phyloP scores from a whole-genome alignment of 2,113 vertebrate species.

The Hemichromis elongatus region DNA sequence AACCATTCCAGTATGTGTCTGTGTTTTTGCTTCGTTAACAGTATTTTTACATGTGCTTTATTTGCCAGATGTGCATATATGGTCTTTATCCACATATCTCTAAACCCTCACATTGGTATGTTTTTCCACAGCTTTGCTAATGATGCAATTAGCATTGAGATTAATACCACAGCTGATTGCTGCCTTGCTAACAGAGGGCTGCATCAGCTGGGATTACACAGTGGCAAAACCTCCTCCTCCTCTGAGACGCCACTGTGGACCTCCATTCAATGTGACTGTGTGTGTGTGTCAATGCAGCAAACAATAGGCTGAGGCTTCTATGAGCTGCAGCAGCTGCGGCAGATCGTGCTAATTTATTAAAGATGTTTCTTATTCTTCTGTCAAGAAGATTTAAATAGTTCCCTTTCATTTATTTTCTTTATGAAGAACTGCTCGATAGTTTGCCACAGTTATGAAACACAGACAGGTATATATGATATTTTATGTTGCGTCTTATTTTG shows the following conservation, averaged over 20 bases:
- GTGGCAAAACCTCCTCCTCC: conserved; percentile 21
- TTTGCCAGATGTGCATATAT: neutral
- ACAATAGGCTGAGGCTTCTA: neutral
- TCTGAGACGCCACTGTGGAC: conserved; percentile 14
- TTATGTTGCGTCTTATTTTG: neutral
- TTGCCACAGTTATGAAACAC: neutral
- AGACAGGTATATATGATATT: neutral
- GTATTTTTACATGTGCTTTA: neutral
- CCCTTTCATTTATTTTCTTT: neutral
- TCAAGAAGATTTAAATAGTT: neutral
- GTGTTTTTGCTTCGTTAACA: neutral
- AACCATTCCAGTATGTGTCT: neutral
- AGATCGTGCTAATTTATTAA: neutral
- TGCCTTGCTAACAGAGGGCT: conserved; percentile 37
- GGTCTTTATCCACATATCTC: neutral
- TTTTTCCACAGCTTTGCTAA: conserved; percentile 56
- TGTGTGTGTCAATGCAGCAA: neutral
- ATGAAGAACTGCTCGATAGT: neutral
- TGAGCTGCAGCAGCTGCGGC: neutral
- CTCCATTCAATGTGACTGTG: neutral
- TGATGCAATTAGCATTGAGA: conserved; percentile 67
- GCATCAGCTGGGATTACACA: conserved; percentile 37
- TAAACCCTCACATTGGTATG: conserved; percentile 25
- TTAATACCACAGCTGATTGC: conserved; percentile 66
- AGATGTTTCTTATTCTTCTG: neutral